Conservation (phyloP, 2,888 invertebrate genomes). For the Liopterus haemorrhoidalis region DNA sequence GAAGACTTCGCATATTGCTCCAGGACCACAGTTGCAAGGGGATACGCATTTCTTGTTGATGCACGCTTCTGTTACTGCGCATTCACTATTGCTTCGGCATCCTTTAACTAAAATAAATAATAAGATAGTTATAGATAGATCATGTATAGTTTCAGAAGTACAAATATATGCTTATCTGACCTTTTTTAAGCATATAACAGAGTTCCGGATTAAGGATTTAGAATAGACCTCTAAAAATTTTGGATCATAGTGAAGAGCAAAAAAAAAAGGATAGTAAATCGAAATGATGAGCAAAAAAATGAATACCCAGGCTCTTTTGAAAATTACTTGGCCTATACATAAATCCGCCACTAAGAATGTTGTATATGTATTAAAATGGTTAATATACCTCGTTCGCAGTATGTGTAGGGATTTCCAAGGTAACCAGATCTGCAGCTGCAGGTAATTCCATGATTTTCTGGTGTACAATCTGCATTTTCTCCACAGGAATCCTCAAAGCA, state of each 20-base stretch:
- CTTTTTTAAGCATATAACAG: no score
- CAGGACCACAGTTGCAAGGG: constrained; percentile 72
- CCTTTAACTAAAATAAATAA: constrained; percentile 56
- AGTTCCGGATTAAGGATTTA: no score
- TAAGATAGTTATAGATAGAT: no score
- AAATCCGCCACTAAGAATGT: no score
- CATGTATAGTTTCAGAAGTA: no score
- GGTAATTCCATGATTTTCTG: constrained; percentile 68
- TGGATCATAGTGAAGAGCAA: no score
- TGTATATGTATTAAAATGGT: no score
- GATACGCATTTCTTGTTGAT: constrained; percentile 69
- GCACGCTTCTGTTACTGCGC: constrained; percentile 68
- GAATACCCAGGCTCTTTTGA: no score
- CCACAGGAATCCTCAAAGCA: constrained; percentile 76
- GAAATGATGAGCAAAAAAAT: constrained; percentile 9
- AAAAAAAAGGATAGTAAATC: no score
- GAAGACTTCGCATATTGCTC: constrained; percentile 75
- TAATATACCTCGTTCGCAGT: constrained; percentile 57
- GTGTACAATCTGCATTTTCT: constrained; percentile 72
- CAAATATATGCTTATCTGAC: no score
- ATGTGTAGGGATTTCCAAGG: constrained; percentile 70
- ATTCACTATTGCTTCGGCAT: constrained; percentile 66
- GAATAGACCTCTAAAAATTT: no score
- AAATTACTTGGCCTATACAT: no score
- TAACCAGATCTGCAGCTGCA: constrained; percentile 70